Evolutionary conservation across 2,888 invertebrate species (phyloP).

Genomic region (Calephelis perditalis): DNA sequence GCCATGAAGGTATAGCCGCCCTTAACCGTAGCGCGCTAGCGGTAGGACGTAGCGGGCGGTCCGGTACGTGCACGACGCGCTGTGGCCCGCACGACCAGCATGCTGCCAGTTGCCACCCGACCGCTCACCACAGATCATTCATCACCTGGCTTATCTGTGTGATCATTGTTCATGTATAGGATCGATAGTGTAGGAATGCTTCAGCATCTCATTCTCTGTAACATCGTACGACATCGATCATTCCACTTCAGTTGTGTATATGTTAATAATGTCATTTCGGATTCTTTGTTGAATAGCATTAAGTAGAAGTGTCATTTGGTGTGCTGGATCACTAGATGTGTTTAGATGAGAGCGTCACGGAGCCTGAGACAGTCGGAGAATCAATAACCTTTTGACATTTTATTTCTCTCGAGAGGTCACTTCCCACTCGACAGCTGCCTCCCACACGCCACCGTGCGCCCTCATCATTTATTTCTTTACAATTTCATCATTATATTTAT

Average conservation of each 20-base stretch:
- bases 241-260: background rate
- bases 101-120: conserved; percentile 33
- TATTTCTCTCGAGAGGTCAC: background rate
- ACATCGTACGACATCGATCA: background rate
- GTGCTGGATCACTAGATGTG: background rate
- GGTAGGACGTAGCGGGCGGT: conserved; percentile 60
- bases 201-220: background rate
- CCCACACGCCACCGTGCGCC: background rate
- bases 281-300: background rate
- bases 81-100: conserved; percentile 33
- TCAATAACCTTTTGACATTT: conserved; percentile 2
- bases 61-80: conserved; percentile 54
- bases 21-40: conserved; percentile 62
- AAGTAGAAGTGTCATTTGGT: background rate
- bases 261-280: background rate
- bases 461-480: too few species aligned
- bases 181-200: conserved; percentile 2
- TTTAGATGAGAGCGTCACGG: background rate
- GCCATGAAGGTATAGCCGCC: conserved; percentile 71
- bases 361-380: background rate
- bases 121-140: conserved; percentile 19
- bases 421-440: background rate
- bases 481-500: too few species aligned
- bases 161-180: conserved; percentile 12
- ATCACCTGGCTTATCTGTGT: conserved; percentile 25